Evolutionary conservation across 1,140 invertebrate species (phyloP).

Genomic region (Penaeus indicus): DNA sequence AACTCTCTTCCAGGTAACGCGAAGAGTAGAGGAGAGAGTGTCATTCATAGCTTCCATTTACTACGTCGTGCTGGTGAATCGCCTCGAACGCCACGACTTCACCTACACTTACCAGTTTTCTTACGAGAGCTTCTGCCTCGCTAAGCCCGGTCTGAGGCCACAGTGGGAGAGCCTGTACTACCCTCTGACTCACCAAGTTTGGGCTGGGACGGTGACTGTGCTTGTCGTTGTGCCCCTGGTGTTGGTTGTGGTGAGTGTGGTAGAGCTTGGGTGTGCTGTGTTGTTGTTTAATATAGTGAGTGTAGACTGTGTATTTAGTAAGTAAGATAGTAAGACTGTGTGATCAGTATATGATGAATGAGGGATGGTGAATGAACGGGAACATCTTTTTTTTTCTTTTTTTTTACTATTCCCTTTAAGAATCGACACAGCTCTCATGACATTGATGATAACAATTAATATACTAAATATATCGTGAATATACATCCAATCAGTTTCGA

Average conservation of each 20-base stretch:
- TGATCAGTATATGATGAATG: too few species aligned
- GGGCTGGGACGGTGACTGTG: neutral
- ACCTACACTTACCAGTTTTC: slow-evolving; percentile 22
- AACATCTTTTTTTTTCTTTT: too few species aligned
- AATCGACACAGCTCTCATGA: too few species aligned
- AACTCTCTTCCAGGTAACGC: neutral
- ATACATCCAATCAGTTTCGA: neutral
- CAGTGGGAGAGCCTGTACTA: slow-evolving; percentile 34
- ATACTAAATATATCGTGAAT: neutral
- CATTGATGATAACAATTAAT: too few species aligned
- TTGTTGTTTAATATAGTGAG: neutral
- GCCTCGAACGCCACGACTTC: slow-evolving; percentile 11
- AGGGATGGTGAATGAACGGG: too few species aligned
- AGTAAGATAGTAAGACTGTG: too few species aligned
- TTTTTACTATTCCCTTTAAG: too few species aligned
- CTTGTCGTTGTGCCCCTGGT: neutral
- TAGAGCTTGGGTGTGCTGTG: too few species aligned
- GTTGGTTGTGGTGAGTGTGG: neutral
- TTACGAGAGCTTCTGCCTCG: slow-evolving; percentile 21
- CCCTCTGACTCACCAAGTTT: slow-evolving; percentile 22
- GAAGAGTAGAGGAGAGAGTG: slow-evolving; percentile 10
- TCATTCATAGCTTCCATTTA: slow-evolving; percentile 3
- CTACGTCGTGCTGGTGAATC: slow-evolving; percentile 4
- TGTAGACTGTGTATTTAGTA: neutral
- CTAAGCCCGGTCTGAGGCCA: slow-evolving; percentile 17